These are phyloP conservation scores for Megaceryle maxima DNA, from an alignment of 2,113 vertebrate genomes.

Conservation along the genomic window DNA sequence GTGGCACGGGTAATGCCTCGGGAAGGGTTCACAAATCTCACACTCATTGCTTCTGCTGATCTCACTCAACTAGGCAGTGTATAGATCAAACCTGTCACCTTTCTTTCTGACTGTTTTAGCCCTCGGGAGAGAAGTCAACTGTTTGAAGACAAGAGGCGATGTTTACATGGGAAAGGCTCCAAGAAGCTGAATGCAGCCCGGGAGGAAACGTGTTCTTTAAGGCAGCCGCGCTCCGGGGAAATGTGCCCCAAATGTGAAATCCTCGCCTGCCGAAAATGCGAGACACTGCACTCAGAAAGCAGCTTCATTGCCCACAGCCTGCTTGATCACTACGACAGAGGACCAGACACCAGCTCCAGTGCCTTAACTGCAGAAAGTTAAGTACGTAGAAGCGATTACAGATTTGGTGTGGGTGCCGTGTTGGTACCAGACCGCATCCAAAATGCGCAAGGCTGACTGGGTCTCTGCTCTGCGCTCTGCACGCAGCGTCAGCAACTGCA, in stretches of 20 bases:
- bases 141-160: constrained; percentile 30
- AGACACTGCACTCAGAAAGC: constrained; percentile 64
- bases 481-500: accelerated
- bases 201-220: constrained; percentile 13
- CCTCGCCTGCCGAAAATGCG: constrained; percentile 48
- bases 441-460: too few species aligned
- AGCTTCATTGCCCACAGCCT: constrained; percentile 74
- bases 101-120: constrained; percentile 19
- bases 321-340: constrained; percentile 71
- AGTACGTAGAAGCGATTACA: background rate
- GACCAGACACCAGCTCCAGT: background rate
- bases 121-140: background rate
- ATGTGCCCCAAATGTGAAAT: constrained; percentile 73
- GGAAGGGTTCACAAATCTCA: background rate
- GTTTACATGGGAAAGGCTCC: background rate
- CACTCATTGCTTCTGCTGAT: background rate
- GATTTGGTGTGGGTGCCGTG: background rate
- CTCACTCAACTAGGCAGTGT: background rate
- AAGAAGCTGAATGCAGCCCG: background rate
- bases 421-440: accelerated
- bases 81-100: background rate
- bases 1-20: background rate
- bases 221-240: background rate
- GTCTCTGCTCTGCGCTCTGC: accelerated
- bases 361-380: background rate